Evolutionary conservation across 2,888 invertebrate genomes (phyloP), one percentile per base, ranked within the genome.

Genomic region (Hemithea aestivaria): DNA sequence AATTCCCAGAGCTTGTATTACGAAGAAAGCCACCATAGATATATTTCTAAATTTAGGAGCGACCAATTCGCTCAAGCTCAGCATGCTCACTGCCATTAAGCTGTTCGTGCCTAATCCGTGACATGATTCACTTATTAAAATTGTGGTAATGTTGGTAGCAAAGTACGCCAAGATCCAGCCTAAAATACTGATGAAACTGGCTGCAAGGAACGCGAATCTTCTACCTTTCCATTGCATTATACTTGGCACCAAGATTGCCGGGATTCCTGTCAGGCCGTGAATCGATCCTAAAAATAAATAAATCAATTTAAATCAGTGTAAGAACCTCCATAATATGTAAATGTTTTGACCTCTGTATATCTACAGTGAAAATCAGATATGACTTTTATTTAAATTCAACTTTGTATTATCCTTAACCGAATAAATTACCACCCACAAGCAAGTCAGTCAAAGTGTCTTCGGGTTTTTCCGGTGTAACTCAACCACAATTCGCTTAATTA

Each of bases 181-280:
- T 5, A 29, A 35, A 7, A 38, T 29, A 11, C 50, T 35, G 27
- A 51, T 25, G 1, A 44, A 16, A 9, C 58, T 57, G 25, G 55
- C 48, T 1, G 37, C n/a, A 2, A 55, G 37, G 42, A 51, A 57
- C n/a, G 52, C 51, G 9, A 47, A 32, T 22, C 47, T 58, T 10
- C 58, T 43, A 4, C 58, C 58, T 32, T 29, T 38, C 40, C 38
- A 39, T 27, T 58, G 57, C 55, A 53, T 57, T 2, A 57, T 7
- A 1, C 43, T 20, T 6, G 53, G 52, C 45, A 58, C 45, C 3
- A 53, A 25, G 4, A 55, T 28, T 7, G 53, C 52, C 1, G 53
- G 55, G 8, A 57, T 52, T 6, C 58, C 58, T 7, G 52, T 51
- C 2, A 58, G 20, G 2, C 58, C 58, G 27, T 58, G 50, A 0